These are phyloP conservation scores for Lepetodrilus schrolli DNA, from an alignment of 2,888 invertebrate species.

Conservation along the genomic window DNA sequence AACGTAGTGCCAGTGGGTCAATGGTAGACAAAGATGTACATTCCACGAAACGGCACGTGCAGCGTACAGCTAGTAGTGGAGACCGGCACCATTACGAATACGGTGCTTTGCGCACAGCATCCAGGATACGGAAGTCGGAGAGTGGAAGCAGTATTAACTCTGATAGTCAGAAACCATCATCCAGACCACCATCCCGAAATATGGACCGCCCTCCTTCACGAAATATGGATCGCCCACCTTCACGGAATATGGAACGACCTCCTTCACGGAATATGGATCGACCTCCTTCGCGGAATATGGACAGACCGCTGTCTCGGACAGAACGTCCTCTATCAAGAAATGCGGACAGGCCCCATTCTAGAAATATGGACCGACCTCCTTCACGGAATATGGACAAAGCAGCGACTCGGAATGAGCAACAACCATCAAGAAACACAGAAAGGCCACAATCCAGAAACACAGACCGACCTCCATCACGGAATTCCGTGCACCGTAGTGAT, in stretches of 20 bases:
- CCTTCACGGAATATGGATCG: neutral
- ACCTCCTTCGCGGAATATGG: neutral
- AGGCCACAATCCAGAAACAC: neutral
- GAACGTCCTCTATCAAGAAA: neutral
- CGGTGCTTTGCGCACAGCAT: neutral
- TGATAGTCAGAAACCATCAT: neutral
- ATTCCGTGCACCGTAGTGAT: neutral
- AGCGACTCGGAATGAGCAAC: neutral
- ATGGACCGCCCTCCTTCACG: neutral
- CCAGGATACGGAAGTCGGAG: neutral
- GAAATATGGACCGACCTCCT: neutral
- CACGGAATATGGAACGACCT: neutral
- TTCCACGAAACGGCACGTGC: neutral
- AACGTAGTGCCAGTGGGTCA: neutral
- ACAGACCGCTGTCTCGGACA: neutral
- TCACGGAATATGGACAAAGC: neutral
- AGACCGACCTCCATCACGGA: neutral
- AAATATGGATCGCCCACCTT: neutral
- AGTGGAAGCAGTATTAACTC: neutral
- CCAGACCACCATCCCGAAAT: neutral
- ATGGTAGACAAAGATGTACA: neutral
- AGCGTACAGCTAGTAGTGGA: neutral
- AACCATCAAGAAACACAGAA: slow-evolving; percentile 2
- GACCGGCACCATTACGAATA: neutral
- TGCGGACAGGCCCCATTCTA: neutral